Percentiles rank a stretch among this genome's conserved stretches.
phyloP scores from a whole-genome alignment of 2,797 vertebrate species.

The Xenentodon cancila region DNA sequence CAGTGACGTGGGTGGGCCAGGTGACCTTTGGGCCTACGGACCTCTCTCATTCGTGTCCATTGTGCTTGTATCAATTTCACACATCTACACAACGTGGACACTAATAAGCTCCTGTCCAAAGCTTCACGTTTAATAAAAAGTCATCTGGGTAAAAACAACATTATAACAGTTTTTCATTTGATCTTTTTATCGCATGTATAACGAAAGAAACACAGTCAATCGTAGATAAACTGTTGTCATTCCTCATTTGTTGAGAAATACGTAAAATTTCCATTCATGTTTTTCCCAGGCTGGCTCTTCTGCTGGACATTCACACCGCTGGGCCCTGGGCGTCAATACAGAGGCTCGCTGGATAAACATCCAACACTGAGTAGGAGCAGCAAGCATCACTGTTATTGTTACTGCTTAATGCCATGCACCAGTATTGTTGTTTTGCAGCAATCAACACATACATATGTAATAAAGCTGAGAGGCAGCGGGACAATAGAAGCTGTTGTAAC shows the following conservation, averaged over 20 bases:
- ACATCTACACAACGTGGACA: slow-evolving; percentile 58
- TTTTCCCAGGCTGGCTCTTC: slow-evolving; percentile 55
- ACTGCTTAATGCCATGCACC: slow-evolving; percentile 74
- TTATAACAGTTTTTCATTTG: slow-evolving; percentile 7
- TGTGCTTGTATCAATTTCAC: slow-evolving; percentile 72
- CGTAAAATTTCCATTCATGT: slow-evolving; percentile 54
- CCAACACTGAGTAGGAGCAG: slow-evolving; percentile 81
- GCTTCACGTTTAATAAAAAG: not conserved
- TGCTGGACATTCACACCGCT: slow-evolving; percentile 71
- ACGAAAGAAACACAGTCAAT: not conserved
- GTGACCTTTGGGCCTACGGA: slow-evolving; percentile 73
- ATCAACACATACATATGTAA: slow-evolving; percentile 85
- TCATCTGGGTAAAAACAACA: no score
- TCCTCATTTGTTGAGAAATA: slow-evolving; percentile 7
- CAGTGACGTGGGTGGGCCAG: slow-evolving; percentile 79
- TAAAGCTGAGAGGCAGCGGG: slow-evolving; percentile 71
- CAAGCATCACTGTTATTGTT: slow-evolving; percentile 82
- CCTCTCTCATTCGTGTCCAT: slow-evolving; percentile 63
- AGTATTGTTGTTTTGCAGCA: slow-evolving; percentile 81
- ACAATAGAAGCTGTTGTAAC: slow-evolving; percentile 77
- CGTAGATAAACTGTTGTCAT: no score
- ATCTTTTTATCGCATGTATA: not conserved
- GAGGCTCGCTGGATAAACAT: slow-evolving; percentile 74
- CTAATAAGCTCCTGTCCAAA: slow-evolving; percentile 26
- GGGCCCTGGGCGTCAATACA: slow-evolving; percentile 63